Percentiles rank a stretch among this genome's conserved stretches.
Evolutionary conservation across 1,140 invertebrate species (phyloP).

Genomic region (Glossosoma conforme): DNA sequence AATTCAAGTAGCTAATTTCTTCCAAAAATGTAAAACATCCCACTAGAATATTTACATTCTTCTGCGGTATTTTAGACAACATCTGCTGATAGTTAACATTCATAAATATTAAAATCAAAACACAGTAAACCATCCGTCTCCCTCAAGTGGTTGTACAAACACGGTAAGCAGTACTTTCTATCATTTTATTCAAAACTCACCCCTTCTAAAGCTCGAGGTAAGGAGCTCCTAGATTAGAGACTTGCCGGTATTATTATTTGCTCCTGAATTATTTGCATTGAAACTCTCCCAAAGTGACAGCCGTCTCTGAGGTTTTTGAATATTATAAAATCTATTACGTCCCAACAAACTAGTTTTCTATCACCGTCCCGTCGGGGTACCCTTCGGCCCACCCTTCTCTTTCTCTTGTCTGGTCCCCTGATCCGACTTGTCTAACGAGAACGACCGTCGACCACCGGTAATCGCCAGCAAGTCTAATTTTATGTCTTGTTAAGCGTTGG

Average conservation of each 20-base stretch:
- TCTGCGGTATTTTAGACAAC: too few species aligned
- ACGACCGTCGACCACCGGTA: too few species aligned
- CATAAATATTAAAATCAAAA: too few species aligned
- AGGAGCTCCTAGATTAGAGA: neutral
- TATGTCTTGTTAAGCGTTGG: slow-evolving; percentile 27
- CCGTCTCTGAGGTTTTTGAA: slow-evolving; percentile 12
- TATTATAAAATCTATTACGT: slow-evolving; percentile 19
- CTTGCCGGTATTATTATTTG: slow-evolving; percentile 1
- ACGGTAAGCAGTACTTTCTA: neutral
- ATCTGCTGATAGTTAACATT: too few species aligned
- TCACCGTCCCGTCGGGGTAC: slow-evolving; percentile 10
- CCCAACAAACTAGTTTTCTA: slow-evolving; percentile 25
- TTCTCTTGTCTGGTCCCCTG: too few species aligned
- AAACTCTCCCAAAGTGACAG: slow-evolving; percentile 5
- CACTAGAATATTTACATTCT: too few species aligned
- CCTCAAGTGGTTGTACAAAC: slow-evolving; percentile 5
- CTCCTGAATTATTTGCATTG: slow-evolving; percentile 8
- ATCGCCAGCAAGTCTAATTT: slow-evolving; percentile 22
- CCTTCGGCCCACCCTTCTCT: too few species aligned
- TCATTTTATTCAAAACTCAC: slow-evolving; percentile 2
- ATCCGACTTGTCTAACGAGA: too few species aligned
- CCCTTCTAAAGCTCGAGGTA: slow-evolving; percentile 1
- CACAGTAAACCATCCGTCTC: neutral
- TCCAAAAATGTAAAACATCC: too few species aligned
- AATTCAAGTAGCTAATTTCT: too few species aligned